These are phyloP conservation scores for Falco rusticolus DNA, from an alignment of 2,797 vertebrate genomes.

Conservation along the genomic window DNA sequence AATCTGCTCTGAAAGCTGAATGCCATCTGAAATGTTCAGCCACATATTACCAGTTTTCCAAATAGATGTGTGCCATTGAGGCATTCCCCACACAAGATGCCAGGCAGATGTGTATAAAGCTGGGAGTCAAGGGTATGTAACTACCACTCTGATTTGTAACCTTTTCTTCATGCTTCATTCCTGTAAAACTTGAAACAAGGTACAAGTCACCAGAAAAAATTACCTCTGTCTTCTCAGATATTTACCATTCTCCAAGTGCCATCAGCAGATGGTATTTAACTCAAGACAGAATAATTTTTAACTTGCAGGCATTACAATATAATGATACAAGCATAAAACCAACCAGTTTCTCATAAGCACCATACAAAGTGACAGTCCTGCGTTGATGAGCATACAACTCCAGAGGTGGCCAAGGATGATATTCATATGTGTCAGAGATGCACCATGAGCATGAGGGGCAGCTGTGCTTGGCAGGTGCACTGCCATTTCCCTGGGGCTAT, in stretches of 20 bases:
- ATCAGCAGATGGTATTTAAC: slow-evolving; percentile 5
- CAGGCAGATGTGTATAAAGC: not conserved
- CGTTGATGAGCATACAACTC: not conserved
- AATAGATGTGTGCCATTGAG: not conserved
- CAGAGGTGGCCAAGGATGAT: not conserved
- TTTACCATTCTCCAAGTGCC: not conserved
- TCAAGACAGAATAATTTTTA: not conserved
- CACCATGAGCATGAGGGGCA: accelerated
- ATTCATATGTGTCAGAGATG: accelerated
- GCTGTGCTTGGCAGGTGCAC: not conserved
- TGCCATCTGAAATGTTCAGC: not conserved
- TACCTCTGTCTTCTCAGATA: not conserved
- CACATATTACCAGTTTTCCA: not conserved
- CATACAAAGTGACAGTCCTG: not conserved
- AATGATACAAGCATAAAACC: not conserved
- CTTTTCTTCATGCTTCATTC: not conserved
- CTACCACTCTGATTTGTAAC: not conserved
- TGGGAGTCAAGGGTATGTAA: not conserved
- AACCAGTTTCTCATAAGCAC: not conserved
- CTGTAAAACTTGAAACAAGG: not conserved
- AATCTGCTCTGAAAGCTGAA: not conserved
- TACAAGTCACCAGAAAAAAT: not conserved
- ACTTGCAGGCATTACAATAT: not conserved
- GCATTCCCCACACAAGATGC: not conserved
- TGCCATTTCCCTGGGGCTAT: too few relatives aligned